phyloP scores from a whole-genome alignment of 1,140 invertebrate genomes.

The Cephus cinctus region DNA sequence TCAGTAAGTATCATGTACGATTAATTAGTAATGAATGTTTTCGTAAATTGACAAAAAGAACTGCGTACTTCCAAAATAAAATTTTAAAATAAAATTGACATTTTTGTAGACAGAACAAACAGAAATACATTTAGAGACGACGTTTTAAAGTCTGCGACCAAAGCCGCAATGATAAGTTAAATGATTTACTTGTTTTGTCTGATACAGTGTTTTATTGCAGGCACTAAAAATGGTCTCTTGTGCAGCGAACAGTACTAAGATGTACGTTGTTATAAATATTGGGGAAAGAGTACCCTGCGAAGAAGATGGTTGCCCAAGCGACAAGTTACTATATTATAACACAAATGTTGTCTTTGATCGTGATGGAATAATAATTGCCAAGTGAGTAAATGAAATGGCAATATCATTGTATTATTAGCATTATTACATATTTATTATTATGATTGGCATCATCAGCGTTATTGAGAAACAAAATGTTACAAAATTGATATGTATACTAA shows the following conservation, averaged over 20 bases:
- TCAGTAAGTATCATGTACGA: background rate
- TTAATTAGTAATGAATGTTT: background rate
- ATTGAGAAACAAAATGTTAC: too few species aligned
- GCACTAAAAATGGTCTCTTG: slow-evolving; percentile 1
- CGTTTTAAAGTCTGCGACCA: slow-evolving; percentile 48
- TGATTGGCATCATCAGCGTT: background rate
- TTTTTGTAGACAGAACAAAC: too few species aligned
- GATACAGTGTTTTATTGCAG: background rate
- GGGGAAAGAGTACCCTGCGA: background rate
- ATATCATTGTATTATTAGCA: too few species aligned
- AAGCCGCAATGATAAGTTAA: background rate
- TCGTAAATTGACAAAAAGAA: too few species aligned
- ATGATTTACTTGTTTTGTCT: background rate
- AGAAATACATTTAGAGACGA: slow-evolving; percentile 80
- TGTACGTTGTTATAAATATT: slow-evolving; percentile 10
- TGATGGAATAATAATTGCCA: slow-evolving; percentile 41
- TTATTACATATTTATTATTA: background rate
- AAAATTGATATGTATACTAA: too few species aligned
- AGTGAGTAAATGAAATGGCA: slow-evolving; percentile 18
- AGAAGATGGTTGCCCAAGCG: slow-evolving; percentile 24
- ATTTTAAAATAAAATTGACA: slow-evolving; percentile 60
- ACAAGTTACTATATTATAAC: slow-evolving; percentile 60
- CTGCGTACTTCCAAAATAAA: background rate
- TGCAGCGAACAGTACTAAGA: background rate
- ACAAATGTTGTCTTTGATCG: slow-evolving; percentile 66